A percentile compares a stretch with the other conserved stretches of the same genome.
These are phyloP conservation scores for Petrolisthes cinctipes DNA, from an alignment of 2,888 invertebrate species.

Conservation along the genomic window DNA sequence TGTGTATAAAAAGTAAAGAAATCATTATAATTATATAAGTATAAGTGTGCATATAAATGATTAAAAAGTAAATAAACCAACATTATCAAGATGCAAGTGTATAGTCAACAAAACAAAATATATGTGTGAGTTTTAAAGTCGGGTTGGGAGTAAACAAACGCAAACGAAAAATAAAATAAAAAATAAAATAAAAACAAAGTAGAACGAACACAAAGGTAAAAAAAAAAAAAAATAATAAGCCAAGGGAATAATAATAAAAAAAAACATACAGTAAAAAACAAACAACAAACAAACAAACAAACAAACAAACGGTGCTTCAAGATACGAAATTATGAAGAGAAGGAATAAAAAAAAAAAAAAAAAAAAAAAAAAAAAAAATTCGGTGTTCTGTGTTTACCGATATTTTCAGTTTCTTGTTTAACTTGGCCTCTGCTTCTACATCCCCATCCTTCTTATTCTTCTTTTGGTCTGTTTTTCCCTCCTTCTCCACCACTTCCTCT, in stretches of 20 bases:
- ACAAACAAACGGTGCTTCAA: not conserved
- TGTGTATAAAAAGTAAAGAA: too few species aligned
- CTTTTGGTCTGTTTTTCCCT: not conserved
- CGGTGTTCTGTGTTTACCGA: slow-evolving; percentile 3
- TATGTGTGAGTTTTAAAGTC: not conserved
- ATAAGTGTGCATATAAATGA: not conserved
- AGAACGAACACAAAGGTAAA: not conserved
- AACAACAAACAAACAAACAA: slow-evolving; percentile 29
- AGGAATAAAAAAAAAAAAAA: slow-evolving; percentile 14
- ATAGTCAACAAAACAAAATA: not conserved
- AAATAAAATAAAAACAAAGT: not conserved
- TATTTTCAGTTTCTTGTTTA: slow-evolving; percentile 12
- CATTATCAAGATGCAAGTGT: not conserved
- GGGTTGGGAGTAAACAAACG: not conserved
- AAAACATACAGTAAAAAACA: not conserved
- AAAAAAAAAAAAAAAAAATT: slow-evolving; percentile 26
- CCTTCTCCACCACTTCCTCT: not conserved
- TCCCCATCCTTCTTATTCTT: slow-evolving; percentile 7
- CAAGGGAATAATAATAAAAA: not conserved
- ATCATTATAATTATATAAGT: too few species aligned
- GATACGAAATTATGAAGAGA: not conserved
- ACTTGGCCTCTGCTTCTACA: not conserved
- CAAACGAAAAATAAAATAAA: not conserved
- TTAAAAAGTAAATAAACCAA: not conserved
- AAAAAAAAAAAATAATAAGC: not conserved